These are phyloP conservation scores for Melanostoma scalare DNA, from an alignment of 2,888 invertebrate genomes.

Conservation along the genomic window DNA sequence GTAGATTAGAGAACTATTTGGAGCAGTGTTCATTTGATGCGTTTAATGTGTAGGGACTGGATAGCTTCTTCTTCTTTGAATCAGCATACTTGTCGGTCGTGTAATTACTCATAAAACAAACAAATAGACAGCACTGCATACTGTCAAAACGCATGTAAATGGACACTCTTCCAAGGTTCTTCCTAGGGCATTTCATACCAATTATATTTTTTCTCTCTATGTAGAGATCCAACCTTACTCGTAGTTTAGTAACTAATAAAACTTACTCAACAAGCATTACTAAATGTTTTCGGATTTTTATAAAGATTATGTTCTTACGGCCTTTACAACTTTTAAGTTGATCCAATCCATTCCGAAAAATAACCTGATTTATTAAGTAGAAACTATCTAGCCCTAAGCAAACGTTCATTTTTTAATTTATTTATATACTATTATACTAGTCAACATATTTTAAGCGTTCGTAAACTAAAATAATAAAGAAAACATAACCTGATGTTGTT, in stretches of 20 bases:
- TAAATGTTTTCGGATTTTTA: constrained; percentile 33
- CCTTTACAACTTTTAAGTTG: constrained; percentile 49
- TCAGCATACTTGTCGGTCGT: too few relatives aligned
- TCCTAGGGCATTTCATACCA: constrained; percentile 51
- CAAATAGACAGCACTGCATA: too few relatives aligned
- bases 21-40: constrained; percentile 9
- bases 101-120: too few relatives aligned
- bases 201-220: constrained; percentile 38
- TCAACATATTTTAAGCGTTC: constrained; percentile 65
- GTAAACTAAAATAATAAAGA: constrained; percentile 22
- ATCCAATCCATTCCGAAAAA: constrained; percentile 17
- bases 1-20: constrained; percentile 38
- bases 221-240: constrained; percentile 54
- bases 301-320: constrained; percentile 48
- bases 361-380: constrained; percentile 44
- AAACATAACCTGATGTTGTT: constrained; percentile 55
- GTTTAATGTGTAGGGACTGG: too few relatives aligned
- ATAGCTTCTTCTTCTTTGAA: too few relatives aligned
- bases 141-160: constrained; percentile 1
- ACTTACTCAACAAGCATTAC: constrained; percentile 28
- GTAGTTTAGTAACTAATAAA: constrained; percentile 31
- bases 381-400: constrained; percentile 51
- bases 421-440: constrained; percentile 61
- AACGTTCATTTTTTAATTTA: constrained; percentile 60
- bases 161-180: constrained; percentile 36